Percentiles rank a stretch among this genome's conserved stretches.
These are phyloP conservation scores for Schizopygopsis pylzovi DNA, from an alignment of 2,797 vertebrate species.

Conservation along the genomic window DNA sequence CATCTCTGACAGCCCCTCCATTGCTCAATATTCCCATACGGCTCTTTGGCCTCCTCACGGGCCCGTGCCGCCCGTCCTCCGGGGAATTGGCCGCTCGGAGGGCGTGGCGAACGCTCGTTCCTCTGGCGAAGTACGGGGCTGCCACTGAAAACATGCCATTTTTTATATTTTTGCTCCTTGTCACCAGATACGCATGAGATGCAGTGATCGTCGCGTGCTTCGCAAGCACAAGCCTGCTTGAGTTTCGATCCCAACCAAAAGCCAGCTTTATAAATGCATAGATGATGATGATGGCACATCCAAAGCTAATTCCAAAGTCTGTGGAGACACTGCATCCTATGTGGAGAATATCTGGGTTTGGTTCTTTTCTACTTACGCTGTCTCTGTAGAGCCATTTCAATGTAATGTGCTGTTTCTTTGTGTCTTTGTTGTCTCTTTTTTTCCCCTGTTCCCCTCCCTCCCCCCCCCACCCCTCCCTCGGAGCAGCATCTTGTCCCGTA, in stretches of 20 bases:
- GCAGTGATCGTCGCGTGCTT: conserved; percentile 89
- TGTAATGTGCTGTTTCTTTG: conserved; percentile 99
- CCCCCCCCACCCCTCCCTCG: conserved; percentile 87
- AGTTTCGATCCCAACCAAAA: conserved; percentile 12
- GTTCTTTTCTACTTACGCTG: conserved; percentile 99
- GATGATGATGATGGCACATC: background rate
- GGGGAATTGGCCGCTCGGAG: conserved; percentile 69
- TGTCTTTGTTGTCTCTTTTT: conserved; percentile 99
- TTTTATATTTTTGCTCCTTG: conserved; percentile 99
- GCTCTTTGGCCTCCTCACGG: conserved; percentile 75
- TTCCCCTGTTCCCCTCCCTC: conserved; percentile 93
- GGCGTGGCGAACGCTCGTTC: conserved; percentile 64
- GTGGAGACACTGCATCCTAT: conserved; percentile 97
- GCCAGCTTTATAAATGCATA: conserved; percentile 18
- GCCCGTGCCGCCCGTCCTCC: conserved; percentile 65
- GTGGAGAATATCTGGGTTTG: conserved; percentile 98
- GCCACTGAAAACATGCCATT: conserved; percentile 99
- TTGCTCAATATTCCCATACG: conserved; percentile 54
- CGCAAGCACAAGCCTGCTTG: conserved; percentile 71
- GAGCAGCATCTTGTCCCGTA: conserved; percentile 99
- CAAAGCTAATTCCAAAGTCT: conserved; percentile 63
- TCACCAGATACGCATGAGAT: conserved; percentile 99
- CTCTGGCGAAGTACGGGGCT: conserved; percentile 93
- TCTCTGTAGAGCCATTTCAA: conserved; percentile 99
- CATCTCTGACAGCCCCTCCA: conserved; percentile 81